Conservation (phyloP, 2,797 vertebrate species). For the Pangasius macronema region DNA sequence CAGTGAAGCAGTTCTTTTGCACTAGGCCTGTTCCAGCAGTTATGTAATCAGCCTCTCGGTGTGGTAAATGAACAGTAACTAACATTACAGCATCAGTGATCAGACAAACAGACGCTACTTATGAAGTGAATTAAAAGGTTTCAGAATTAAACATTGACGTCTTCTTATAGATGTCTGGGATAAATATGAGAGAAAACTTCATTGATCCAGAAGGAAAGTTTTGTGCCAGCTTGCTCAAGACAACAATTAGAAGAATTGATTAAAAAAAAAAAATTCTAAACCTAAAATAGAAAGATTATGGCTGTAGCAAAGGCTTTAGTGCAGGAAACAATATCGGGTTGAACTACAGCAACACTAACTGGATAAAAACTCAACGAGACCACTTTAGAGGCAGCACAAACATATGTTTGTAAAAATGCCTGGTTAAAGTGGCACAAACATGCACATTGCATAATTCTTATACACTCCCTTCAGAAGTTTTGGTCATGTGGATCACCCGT, state of each 20-base stretch:
- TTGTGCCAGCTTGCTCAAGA: too few relatives aligned
- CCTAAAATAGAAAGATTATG: background rate
- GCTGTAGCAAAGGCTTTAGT: background rate
- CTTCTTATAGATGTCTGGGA: too few relatives aligned
- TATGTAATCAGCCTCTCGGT: background rate
- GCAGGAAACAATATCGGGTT: background rate
- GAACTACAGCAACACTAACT: background rate
- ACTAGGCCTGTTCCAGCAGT: background rate
- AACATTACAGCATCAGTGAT: background rate
- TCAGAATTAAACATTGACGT: background rate
- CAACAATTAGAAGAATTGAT: too few relatives aligned
- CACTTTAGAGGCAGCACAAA: background rate
- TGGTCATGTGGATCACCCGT: background rate
- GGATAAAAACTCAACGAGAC: background rate
- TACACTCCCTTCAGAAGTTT: background rate
- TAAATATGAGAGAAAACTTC: too few relatives aligned
- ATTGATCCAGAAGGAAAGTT: too few relatives aligned
- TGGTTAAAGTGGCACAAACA: background rate
- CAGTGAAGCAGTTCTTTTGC: background rate
- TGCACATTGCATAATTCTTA: background rate
- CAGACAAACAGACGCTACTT: background rate
- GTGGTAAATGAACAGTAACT: background rate
- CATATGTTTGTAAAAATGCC: background rate
- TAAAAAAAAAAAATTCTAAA: too few relatives aligned
- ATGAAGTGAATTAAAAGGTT: background rate